These are phyloP conservation scores for Loris lydekkerianus DNA, from an alignment of 2,797 vertebrate species.

Conservation along the genomic window DNA sequence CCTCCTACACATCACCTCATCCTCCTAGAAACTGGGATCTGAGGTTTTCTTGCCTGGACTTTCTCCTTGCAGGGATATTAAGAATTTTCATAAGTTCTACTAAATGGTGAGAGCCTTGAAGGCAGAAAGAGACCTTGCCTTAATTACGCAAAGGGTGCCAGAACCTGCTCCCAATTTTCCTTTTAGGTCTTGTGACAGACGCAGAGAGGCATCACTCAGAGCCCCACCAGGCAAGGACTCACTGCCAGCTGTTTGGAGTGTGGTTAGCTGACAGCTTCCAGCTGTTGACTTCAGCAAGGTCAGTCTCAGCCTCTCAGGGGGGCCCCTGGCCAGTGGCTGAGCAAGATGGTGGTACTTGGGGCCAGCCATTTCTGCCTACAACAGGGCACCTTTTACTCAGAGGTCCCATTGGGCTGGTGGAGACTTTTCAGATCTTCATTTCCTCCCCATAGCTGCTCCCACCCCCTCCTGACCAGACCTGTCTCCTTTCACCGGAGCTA, in stretches of 20 bases:
- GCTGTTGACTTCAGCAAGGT: not conserved
- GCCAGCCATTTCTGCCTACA: not conserved
- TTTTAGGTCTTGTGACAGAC: not conserved
- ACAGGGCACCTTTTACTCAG: not conserved
- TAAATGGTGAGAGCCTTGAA: not conserved
- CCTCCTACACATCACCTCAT: not conserved
- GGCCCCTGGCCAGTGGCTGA: not conserved
- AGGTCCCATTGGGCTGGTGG: not conserved
- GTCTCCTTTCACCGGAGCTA: not conserved
- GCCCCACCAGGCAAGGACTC: not conserved
- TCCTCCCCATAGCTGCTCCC: not conserved
- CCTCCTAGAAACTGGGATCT: not conserved
- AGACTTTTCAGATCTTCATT: not conserved
- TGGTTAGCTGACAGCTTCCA: constrained; percentile 12
- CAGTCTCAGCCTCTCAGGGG: not conserved
- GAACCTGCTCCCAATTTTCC: not conserved
- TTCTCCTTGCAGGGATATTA: constrained; percentile 37
- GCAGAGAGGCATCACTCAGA: constrained; percentile 2
- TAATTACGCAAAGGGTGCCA: not conserved
- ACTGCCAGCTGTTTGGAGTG: not conserved
- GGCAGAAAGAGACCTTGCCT: constrained; percentile 32
- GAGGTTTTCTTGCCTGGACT: constrained; percentile 43
- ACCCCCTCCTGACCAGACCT: not conserved
- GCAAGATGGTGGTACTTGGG: not conserved
- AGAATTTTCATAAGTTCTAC: constrained; percentile 26